A percentile compares a stretch with the other conserved stretches of the same genome.
Evolutionary conservation across 92 coral and sea anemone species (phyloP).

Genomic region (Virgularia gustaviana): DNA sequence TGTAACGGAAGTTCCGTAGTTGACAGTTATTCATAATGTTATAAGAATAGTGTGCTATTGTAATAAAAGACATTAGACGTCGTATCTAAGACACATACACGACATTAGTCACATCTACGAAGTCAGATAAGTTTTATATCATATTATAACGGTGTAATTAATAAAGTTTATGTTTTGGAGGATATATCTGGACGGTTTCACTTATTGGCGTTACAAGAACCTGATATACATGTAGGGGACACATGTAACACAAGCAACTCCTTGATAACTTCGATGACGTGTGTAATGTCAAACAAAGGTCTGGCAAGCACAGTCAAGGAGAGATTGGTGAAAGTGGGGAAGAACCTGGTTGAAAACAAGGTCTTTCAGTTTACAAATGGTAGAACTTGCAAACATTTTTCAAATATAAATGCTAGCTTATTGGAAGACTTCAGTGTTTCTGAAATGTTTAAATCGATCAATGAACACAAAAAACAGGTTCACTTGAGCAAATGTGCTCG

Average conservation of each 20-base stretch:
- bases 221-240: no score
- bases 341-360: conserved; percentile 1
- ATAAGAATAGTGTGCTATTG: no score
- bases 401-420: conserved; percentile 9
- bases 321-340: background rate
- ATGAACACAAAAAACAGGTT: background rate
- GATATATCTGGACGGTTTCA: no score
- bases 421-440: background rate
- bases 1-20: no score
- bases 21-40: no score
- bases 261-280: conserved; percentile 8
- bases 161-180: no score
- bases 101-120: no score
- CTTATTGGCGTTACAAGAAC: no score
- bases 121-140: no score
- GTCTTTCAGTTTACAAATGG: background rate
- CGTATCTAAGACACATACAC: no score
- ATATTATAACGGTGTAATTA: no score
- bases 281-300: conserved; percentile 2
- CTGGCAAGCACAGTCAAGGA: conserved; percentile 15
- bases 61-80: no score
- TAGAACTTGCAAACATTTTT: conserved; percentile 7
- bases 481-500: conserved; percentile 17
- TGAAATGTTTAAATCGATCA: conserved; percentile 6
- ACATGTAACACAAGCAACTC: conserved; percentile 12